A percentile compares a stretch with the other conserved stretches of the same genome.
Conservation (phyloP, 2,888 invertebrate species). For the Protodeltote pygarga region DNA sequence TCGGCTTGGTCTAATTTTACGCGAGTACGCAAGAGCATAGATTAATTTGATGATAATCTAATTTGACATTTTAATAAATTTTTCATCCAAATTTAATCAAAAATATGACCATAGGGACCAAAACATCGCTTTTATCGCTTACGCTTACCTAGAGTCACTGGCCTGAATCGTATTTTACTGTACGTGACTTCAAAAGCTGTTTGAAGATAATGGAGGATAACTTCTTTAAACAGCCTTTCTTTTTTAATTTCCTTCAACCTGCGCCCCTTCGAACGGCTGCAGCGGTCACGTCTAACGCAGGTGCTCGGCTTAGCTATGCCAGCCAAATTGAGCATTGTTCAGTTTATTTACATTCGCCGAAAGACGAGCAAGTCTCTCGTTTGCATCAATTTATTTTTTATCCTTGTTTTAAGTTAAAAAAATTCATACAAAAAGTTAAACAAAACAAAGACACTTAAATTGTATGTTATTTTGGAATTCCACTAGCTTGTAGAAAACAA, state of each 20-base stretch:
- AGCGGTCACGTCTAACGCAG: constrained; percentile 66
- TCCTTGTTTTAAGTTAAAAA: constrained; percentile 3
- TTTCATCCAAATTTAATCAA: too few species aligned
- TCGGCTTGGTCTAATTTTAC: too few species aligned
- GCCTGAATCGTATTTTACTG: constrained; percentile 43
- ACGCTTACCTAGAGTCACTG: constrained; percentile 3
- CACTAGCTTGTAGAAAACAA: constrained; percentile 1
- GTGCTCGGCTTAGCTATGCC: constrained; percentile 62
- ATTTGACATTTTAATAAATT: too few species aligned
- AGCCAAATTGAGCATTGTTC: constrained; percentile 64
- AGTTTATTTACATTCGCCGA: constrained; percentile 51
- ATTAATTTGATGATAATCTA: too few species aligned
- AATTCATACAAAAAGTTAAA: background rate
- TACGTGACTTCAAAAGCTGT: constrained; percentile 55
- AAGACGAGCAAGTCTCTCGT: constrained; percentile 33
- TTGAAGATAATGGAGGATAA: constrained; percentile 55
- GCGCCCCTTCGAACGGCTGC: constrained; percentile 47
- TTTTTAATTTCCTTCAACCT: constrained; percentile 60
- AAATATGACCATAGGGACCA: too few species aligned
- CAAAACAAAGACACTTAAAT: background rate
- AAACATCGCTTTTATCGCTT: background rate
- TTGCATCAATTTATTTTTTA: constrained; percentile 26
- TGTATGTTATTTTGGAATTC: constrained; percentile 7
- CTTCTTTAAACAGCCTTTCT: constrained; percentile 52
- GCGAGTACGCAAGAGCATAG: too few species aligned